Evolutionary conservation across 1,140 invertebrate species (phyloP).

Genomic region (Zophobas morio): DNA sequence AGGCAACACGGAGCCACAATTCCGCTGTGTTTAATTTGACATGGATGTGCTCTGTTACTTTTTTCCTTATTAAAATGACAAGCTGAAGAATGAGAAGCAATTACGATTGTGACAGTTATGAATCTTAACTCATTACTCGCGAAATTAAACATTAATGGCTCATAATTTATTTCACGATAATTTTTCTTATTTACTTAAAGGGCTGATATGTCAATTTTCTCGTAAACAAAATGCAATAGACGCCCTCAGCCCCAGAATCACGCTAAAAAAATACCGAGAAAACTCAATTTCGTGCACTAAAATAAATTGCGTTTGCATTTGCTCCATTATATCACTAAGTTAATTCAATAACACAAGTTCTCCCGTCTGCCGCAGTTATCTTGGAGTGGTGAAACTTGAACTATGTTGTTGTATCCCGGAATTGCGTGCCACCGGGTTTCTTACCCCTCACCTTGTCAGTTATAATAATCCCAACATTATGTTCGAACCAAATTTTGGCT

Average conservation of each 20-base stretch:
- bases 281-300: slow-evolving; percentile 25
- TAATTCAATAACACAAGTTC: slow-evolving; percentile 43
- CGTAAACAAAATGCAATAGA: slow-evolving; percentile 3
- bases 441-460: slow-evolving; percentile 41
- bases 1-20: slow-evolving; percentile 24
- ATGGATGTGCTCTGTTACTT: slow-evolving; percentile 32
- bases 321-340: slow-evolving; percentile 37
- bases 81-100: slow-evolving; percentile 40
- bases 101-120: slow-evolving; percentile 41
- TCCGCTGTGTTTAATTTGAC: slow-evolving; percentile 23
- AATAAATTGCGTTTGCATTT: slow-evolving; percentile 42
- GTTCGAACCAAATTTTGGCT: slow-evolving; percentile 43
- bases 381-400: slow-evolving; percentile 40
- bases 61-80: slow-evolving; percentile 42
- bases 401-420: slow-evolving; percentile 42
- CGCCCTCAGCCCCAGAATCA: slow-evolving; percentile 1
- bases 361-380: slow-evolving; percentile 40
- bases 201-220: slow-evolving; percentile 29
- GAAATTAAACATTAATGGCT: slow-evolving; percentile 44
- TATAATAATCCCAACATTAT: slow-evolving; percentile 45
- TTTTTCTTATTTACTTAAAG: slow-evolving; percentile 40
- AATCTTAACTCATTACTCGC: slow-evolving; percentile 29
- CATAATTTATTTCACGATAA: slow-evolving; percentile 35
- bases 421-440: slow-evolving; percentile 32
- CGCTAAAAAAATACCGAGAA: slow-evolving; percentile 13